phyloP scores from a whole-genome alignment of 2,888 invertebrate species.

The Steinernema scapterisci region DNA sequence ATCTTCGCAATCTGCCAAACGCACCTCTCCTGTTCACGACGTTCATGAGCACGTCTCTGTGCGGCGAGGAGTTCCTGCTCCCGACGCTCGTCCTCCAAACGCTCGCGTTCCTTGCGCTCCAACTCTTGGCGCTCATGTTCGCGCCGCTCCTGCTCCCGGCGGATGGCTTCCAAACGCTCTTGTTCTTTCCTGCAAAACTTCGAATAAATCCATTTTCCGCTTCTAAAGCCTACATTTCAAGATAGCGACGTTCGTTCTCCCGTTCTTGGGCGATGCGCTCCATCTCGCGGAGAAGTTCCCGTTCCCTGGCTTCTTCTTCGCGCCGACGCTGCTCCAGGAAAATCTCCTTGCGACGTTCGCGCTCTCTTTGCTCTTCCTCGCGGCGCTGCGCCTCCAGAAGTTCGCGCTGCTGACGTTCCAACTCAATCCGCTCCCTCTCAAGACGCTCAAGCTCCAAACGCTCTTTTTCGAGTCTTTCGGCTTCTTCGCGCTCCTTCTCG shows the following conservation, averaged over 20 bases:
- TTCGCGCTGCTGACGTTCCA: conserved; percentile 56
- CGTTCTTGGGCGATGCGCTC: conserved; percentile 11
- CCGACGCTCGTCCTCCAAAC: conserved; percentile 58
- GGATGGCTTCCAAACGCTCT: conserved; percentile 59
- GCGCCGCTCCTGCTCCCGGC: conserved; percentile 62
- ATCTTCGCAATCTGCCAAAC: too few species aligned
- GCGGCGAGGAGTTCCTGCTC: conserved; percentile 63
- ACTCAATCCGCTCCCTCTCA: conserved; percentile 59
- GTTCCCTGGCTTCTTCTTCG: conserved; percentile 43
- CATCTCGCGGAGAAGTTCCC: conserved; percentile 12
- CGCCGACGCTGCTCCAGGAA: conserved; percentile 39
- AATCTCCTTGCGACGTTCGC: conserved; percentile 46
- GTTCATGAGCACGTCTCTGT: conserved; percentile 50
- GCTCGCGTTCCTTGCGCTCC: conserved; percentile 55
- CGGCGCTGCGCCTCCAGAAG: conserved; percentile 48
- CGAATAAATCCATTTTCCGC: background rate
- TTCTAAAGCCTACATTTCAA: background rate
- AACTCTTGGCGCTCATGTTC: conserved; percentile 55
- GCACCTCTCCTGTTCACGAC: conserved; percentile 47
- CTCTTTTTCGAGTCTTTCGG: conserved; percentile 47
- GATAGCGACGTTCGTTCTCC: background rate
- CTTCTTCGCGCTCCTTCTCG: conserved; percentile 39
- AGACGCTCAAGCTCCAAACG: conserved; percentile 58
- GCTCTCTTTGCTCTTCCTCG: conserved; percentile 52
- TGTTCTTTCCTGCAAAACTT: conserved; percentile 44